These are phyloP conservation scores for Epinephelus fuscoguttatus DNA, from an alignment of 2,113 vertebrate species.

Conservation along the genomic window DNA sequence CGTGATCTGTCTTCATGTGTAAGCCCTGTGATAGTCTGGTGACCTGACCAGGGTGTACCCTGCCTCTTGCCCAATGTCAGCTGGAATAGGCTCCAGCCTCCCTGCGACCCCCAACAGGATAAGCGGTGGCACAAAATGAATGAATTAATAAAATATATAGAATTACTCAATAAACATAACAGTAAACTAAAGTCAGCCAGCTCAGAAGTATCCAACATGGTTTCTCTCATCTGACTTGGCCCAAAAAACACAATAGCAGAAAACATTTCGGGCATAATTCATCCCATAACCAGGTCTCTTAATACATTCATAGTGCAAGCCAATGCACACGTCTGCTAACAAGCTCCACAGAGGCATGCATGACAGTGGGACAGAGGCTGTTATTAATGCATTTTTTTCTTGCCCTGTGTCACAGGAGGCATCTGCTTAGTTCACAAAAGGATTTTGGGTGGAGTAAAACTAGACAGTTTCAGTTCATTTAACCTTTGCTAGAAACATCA, in stretches of 20 bases:
- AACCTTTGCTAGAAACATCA: conserved; percentile 24
- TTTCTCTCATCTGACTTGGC: not conserved
- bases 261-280: too few relatives aligned
- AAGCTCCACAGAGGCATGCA: too few relatives aligned
- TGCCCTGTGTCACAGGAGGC: not conserved
- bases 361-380: too few relatives aligned
- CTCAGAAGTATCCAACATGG: conserved; percentile 13
- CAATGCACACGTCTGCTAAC: too few relatives aligned
- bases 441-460: not conserved
- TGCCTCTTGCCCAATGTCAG: too few relatives aligned
- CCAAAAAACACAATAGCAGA: not conserved
- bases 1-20: too few relatives aligned
- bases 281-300: not conserved
- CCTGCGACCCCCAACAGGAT: too few relatives aligned
- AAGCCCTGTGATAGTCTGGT: too few relatives aligned
- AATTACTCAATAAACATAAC: not conserved
- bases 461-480: not conserved
- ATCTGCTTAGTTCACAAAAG: not conserved
- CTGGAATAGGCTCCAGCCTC: too few relatives aligned
- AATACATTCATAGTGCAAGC: not conserved
- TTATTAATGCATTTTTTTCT: not conserved
- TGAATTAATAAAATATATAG: too few relatives aligned
- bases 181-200: not conserved
- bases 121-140: too few relatives aligned
- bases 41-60: too few relatives aligned